Base-by-base conservation (phyloP, 2,888 invertebrate species). In the Spilarctia lutea region DNA sequence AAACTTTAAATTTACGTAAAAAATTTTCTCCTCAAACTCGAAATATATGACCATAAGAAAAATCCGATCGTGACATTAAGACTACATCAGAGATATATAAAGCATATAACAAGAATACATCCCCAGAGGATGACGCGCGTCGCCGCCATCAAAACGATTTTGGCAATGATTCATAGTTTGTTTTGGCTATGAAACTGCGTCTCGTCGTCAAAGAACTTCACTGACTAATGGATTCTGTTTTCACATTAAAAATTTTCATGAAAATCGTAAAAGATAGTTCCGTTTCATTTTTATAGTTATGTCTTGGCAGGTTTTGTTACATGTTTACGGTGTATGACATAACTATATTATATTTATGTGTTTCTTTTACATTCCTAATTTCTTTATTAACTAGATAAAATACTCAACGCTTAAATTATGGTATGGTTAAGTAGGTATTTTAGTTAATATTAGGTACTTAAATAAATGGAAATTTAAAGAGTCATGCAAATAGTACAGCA, bases 91-190 rank as follows among this genome's bases (percentile, higher is more conserved):
- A 69, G 73, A 65, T 75, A 68, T 11, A 10, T 68, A 81, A 76
- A 81, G 72, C 74, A 75, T 81, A 78, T 76, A 74, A 77, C 75
- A 79, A 76, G 79, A 72, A 72, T 78, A 82, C 72, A 71, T 76
- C 73, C 74, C 68, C 60, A 52, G 56, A 68, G 72, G 81, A 82
- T 85, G 86, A 88, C 87, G 85, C 86, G 78, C 77, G 76, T 76
- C 80, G 81, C 76, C 81, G 81, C 85, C 85, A 80, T 83, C 81
- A 81, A 86, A 85, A 86, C 85, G 84, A 86, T 91, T 90, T 94
- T 96, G 95, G 96, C 95, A 95, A 91, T 93, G 94, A 93, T 91
- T 94, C 94, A 93, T 91, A 91, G 94, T 95, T 95, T 96, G 94
- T 94, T 96, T 96, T 95, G 95, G 94, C 94, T 89, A 90, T 92